A percentile compares a stretch with the other conserved stretches of the same genome.
These are phyloP conservation scores for Rhineura floridana DNA, from an alignment of 2,113 vertebrate genomes.

Conservation along the genomic window DNA sequence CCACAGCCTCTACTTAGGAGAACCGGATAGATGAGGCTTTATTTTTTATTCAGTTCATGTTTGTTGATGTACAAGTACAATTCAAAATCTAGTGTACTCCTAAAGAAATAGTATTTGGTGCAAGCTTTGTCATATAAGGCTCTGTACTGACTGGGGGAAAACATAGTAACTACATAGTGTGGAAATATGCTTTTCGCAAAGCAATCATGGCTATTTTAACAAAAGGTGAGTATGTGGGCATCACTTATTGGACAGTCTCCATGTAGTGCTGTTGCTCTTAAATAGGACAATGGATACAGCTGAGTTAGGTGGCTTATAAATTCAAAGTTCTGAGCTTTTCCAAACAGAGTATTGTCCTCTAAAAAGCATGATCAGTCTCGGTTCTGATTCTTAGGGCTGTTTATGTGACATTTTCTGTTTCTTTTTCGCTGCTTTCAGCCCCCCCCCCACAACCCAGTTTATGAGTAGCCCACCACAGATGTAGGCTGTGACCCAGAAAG, in stretches of 20 bases:
- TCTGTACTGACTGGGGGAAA: too few species aligned
- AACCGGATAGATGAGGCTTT: too few species aligned
- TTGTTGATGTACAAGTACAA: not conserved
- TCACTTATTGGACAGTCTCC: not conserved
- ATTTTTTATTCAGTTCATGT: not conserved
- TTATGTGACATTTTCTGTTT: not conserved
- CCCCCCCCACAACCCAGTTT: not conserved
- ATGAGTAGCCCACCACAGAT: not conserved
- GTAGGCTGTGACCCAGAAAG: not conserved
- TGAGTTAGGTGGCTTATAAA: too few species aligned
- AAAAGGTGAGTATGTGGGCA: not conserved
- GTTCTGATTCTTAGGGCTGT: not conserved
- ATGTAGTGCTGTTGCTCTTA: not conserved
- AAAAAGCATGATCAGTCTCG: not conserved
- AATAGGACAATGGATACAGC: not conserved
- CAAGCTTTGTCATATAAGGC: not conserved
- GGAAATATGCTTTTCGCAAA: not conserved
- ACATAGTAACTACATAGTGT: not conserved
- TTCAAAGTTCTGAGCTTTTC: not conserved
- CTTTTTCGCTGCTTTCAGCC: not conserved
- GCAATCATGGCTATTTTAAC: not conserved
- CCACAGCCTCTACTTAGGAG: not conserved
- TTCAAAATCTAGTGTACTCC: not conserved
- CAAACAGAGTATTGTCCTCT: not conserved
- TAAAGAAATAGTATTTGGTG: too few species aligned